A percentile compares a stretch with the other conserved stretches of the same genome.
These are phyloP conservation scores for Drosophila trapezifrons DNA, from an alignment of 1,140 invertebrate genomes.

Conservation along the genomic window DNA sequence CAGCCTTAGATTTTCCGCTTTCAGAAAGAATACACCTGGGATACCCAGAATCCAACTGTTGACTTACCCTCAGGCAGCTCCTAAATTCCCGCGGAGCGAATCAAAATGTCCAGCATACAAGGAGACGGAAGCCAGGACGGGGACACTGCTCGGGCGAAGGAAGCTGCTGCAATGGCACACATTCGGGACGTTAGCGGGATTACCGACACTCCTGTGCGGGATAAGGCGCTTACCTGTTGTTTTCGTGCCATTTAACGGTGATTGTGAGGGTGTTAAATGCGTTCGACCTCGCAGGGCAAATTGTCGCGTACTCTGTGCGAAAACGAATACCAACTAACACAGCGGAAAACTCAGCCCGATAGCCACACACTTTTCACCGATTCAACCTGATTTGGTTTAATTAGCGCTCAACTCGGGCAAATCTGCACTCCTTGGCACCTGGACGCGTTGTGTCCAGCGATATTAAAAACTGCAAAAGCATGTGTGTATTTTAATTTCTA, in stretches of 20 bases:
- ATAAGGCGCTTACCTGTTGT: constrained; percentile 37
- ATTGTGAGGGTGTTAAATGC: constrained; percentile 44
- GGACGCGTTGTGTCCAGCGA: constrained; percentile 37
- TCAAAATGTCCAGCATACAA: constrained; percentile 6
- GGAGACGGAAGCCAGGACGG: constrained; percentile 31
- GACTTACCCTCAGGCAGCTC: constrained; percentile 20
- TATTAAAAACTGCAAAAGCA: constrained; percentile 67
- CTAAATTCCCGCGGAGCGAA: constrained; percentile 8
- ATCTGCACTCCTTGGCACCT: constrained; percentile 6
- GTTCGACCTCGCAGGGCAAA: constrained; percentile 47
- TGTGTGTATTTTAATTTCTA: constrained; percentile 55
- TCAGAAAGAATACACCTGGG: not conserved
- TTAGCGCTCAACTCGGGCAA: not conserved
- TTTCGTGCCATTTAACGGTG: constrained; percentile 16
- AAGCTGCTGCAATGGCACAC: constrained; percentile 6
- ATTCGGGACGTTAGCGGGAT: not conserved
- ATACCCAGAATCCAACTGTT: constrained; percentile 12
- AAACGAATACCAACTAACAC: constrained; percentile 9
- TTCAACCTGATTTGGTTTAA: not conserved
- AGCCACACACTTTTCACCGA: constrained; percentile 7
- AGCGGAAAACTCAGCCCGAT: not conserved
- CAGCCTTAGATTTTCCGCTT: constrained; percentile 1
- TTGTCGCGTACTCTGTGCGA: constrained; percentile 13
- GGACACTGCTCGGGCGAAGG: not conserved
- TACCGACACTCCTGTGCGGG: too few species aligned